Conservation (phyloP, 2,113 vertebrate species). For the Dendrocopos noguchii region DNA sequence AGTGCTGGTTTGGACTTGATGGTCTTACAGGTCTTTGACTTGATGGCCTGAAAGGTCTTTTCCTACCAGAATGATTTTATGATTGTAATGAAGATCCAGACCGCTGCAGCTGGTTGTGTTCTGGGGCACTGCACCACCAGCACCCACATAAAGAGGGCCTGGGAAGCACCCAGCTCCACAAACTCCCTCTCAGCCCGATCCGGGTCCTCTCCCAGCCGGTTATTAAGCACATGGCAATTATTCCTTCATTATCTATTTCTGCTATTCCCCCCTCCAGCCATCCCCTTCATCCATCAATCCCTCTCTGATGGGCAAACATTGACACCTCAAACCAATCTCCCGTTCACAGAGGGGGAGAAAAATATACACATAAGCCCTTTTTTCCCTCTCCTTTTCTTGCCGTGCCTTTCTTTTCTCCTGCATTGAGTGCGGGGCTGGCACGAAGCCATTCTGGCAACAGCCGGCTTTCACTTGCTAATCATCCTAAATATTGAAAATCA, state of each 20-base stretch:
- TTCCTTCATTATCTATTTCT: slow-evolving; percentile 57
- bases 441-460: slow-evolving; percentile 70
- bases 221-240: neutral
- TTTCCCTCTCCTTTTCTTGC: slow-evolving; percentile 62
- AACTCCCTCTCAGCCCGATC: neutral
- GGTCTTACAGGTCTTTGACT: no score
- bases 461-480: slow-evolving; percentile 84
- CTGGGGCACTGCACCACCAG: neutral
- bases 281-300: slow-evolving; percentile 55
- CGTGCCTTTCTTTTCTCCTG: slow-evolving; percentile 51
- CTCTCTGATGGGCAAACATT: slow-evolving; percentile 47
- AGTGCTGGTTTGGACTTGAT: no score
- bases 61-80: no score
- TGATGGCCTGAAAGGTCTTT: no score
- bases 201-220: neutral
- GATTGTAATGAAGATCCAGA: no score
- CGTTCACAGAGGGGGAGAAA: slow-evolving; percentile 14
- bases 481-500: slow-evolving; percentile 84
- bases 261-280: neutral
- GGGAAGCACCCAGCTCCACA: neutral
- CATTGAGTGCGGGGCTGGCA: slow-evolving; percentile 69
- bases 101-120: rapidly evolving
- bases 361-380: slow-evolving; percentile 63
- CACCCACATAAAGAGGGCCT: neutral
- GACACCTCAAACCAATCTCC: slow-evolving; percentile 67